Evolutionary conservation across 2,797 vertebrate genomes (phyloP).

Genomic region (Prunella strophiata): DNA sequence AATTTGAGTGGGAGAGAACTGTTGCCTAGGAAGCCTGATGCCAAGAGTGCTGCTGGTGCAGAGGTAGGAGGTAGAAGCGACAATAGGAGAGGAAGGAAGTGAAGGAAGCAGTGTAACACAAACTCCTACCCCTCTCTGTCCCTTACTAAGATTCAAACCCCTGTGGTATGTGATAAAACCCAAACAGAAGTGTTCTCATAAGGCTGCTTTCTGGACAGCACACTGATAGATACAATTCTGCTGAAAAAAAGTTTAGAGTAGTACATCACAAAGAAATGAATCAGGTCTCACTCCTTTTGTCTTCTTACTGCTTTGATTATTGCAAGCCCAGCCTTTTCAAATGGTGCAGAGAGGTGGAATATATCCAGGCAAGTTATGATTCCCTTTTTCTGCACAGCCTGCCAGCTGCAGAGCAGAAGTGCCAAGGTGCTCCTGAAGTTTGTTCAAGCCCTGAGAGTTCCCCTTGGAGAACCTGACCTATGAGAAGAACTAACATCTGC

Average conservation of each 20-base stretch:
- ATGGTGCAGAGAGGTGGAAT: not conserved
- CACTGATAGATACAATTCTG: not conserved
- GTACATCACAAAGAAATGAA: not conserved
- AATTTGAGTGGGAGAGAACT: not conserved
- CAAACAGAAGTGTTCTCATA: not conserved
- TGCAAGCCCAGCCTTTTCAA: not conserved
- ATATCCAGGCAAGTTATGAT: not conserved
- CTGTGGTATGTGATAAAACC: not conserved
- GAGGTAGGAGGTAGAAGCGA: not conserved
- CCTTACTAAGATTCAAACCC: not conserved
- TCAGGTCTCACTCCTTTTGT: not conserved
- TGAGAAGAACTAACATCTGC: not conserved
- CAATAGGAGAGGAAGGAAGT: not conserved
- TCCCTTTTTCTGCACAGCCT: not conserved
- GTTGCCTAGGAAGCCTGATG: not conserved
- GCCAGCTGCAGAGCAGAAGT: not conserved
- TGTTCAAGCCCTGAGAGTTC: not conserved
- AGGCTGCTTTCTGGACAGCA: not conserved
- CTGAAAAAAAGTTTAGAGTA: not conserved
- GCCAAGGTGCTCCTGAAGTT: constrained; percentile 10
- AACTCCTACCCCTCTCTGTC: not conserved
- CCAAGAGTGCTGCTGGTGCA: not conserved
- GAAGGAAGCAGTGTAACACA: not conserved
- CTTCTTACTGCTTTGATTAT: not conserved
- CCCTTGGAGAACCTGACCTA: not conserved